Base-by-base conservation (phyloP, 2,797 vertebrate species). In the Chelmon rostratus region DNA sequence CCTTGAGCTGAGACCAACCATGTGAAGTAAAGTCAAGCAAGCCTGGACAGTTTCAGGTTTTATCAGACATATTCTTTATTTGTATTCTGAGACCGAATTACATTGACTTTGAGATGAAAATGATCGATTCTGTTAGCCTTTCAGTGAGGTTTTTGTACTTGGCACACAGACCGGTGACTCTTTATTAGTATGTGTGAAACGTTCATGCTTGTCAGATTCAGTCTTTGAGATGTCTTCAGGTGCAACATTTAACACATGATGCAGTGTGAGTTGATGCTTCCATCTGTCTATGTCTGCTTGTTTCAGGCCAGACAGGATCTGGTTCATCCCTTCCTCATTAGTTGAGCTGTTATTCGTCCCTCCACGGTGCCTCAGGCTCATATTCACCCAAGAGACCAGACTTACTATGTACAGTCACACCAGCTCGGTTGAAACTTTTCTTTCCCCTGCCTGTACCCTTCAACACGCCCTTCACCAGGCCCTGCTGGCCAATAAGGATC, bases 391-490 rank as follows among this genome's bases (percentile, higher is more conserved):
- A 57, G 52, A 38, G 37, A 61, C 42, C 40, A 46, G 16, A 33
- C 35, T 23, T 35, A 5, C 31, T 33, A 31, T 66, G 11, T n/a
- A 59, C 13, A 73, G 58, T 64, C 62, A 37, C 46, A 78, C 25
- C 33, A 58, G 28, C 50, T 62, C 16, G 2, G 4, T 64, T 54
- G 37, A 83, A 83, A 66, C 25, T 0, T 73, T 31, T 21, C 10
- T 54, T 66, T 82, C 16, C 46, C 49, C 49, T 57, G 44, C 6
- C n/a, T 75, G 40, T 52, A 35, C 10, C 71, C 47, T 80, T 80
- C 66, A 78, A 21, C 9, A 1, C 81, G 50, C 23, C 80, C 75
- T 86, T 78, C 65, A 28, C 18, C 19, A 47, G 38, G 47, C 10
- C 12, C 18, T 62, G 53, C 59, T 47, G 69, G 44, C 50, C 62